These are phyloP conservation scores for Petaurus breviceps DNA, from an alignment of 2,113 vertebrate genomes.

Conservation along the genomic window DNA sequence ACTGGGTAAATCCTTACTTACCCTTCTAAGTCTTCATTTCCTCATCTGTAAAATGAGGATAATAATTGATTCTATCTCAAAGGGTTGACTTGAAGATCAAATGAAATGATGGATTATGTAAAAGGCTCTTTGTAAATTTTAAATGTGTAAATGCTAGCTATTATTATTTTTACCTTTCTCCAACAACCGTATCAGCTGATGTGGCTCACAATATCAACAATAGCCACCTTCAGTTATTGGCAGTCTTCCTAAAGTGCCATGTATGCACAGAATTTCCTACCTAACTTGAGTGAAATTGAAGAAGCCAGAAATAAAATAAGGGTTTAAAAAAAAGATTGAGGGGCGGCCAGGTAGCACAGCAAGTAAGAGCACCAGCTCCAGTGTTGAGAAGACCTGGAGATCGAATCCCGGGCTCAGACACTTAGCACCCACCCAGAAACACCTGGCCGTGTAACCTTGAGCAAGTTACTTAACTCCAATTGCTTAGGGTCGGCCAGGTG, in stretches of 20 bases:
- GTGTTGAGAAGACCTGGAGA: too few relatives aligned
- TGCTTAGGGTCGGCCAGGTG: too few relatives aligned
- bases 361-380: too few relatives aligned
- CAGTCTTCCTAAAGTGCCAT: background rate
- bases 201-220: background rate
- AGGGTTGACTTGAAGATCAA: background rate
- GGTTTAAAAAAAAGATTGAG: too few relatives aligned
- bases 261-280: background rate
- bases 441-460: too few relatives aligned
- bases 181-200: background rate
- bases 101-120: background rate
- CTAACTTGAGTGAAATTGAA: background rate
- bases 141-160: background rate
- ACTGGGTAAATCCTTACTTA: background rate
- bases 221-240: background rate
- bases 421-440: too few relatives aligned
- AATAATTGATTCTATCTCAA: background rate
- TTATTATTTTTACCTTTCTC: background rate
- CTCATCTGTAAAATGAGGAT: background rate
- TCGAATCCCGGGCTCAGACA: too few relatives aligned
- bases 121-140: background rate
- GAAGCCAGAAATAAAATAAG: background rate
- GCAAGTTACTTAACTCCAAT: too few relatives aligned
- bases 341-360: too few relatives aligned
- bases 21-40: background rate